Conservation (phyloP, 2,888 invertebrate genomes). For the Leistus spinibarbis region DNA sequence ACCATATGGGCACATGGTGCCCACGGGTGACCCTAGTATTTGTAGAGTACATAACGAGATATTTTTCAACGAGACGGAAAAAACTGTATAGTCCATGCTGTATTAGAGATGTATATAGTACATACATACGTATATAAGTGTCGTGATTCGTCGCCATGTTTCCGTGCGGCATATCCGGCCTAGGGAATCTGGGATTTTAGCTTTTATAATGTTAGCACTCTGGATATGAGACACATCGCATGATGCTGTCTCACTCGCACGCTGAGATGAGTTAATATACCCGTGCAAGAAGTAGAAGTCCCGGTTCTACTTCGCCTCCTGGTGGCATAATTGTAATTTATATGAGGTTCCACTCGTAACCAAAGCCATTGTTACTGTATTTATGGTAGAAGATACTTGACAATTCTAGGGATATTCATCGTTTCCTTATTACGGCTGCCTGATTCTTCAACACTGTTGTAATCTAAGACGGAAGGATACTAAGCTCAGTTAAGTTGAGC, state of each 20-base stretch:
- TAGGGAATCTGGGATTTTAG: conserved; percentile 36
- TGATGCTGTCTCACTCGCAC: not conserved
- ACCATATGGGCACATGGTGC: too few relatives aligned
- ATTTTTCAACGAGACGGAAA: too few relatives aligned
- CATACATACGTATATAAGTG: too few relatives aligned
- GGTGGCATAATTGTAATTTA: conserved; percentile 37
- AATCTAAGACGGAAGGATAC: not conserved
- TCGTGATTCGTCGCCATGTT: not conserved
- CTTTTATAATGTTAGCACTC: conserved; percentile 25
- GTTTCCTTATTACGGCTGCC: not conserved
- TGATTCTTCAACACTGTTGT: not conserved
- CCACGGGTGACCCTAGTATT: too few relatives aligned
- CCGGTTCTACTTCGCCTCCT: not conserved
- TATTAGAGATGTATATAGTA: too few relatives aligned
- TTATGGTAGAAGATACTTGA: conserved; percentile 36
- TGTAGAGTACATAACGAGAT: too few relatives aligned
- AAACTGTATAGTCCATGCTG: too few relatives aligned
- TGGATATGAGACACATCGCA: not conserved
- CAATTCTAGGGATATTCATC: not conserved
- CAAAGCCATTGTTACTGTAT: conserved; percentile 37
- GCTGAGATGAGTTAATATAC: not conserved
- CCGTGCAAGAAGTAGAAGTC: not conserved
- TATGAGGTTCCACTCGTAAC: conserved; percentile 23
- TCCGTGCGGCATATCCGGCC: conserved; percentile 22
- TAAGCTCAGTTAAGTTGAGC: not conserved